Evolutionary conservation across 2,113 vertebrate species (phyloP).

Genomic region (Nyctibius bracteatus): DNA sequence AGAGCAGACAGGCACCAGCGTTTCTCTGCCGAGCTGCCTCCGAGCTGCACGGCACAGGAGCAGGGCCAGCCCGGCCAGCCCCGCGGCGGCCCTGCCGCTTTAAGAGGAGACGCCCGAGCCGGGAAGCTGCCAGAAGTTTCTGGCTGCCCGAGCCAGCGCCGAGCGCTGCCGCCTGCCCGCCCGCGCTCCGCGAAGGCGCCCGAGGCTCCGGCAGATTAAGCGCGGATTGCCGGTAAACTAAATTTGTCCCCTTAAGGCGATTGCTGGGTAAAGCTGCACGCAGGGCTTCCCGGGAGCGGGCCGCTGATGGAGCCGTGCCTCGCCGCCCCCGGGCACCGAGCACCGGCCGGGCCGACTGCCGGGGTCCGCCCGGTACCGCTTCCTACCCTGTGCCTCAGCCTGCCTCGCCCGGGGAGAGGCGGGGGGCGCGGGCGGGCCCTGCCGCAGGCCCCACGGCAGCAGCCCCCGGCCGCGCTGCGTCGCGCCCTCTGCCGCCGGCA

Average conservation of each 20-base stretch:
- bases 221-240: not conserved
- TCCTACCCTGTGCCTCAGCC: no score
- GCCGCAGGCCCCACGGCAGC: not conserved
- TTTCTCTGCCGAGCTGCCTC: accelerated
- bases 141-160: not conserved
- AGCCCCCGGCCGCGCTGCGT: not conserved
- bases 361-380: not conserved
- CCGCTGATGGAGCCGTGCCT: not conserved
- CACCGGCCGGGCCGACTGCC: not conserved
- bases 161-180: not conserved
- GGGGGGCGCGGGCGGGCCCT: no score
- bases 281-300: not conserved
- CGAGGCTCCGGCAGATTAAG: not conserved
- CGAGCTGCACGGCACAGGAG: not conserved
- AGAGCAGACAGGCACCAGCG: accelerated
- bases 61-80: no score
- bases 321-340: not conserved
- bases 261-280: not conserved
- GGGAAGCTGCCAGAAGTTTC: slow-evolving; percentile 54
- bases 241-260: slow-evolving; percentile 31
- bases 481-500: not conserved
- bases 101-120: not conserved
- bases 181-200: not conserved
- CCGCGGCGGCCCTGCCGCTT: not conserved
- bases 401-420: not conserved